A percentile compares a stretch with the other conserved stretches of the same genome.
These are phyloP conservation scores for Aporrectodea caliginosa DNA, from an alignment of 1,140 invertebrate genomes.

Conservation along the genomic window DNA sequence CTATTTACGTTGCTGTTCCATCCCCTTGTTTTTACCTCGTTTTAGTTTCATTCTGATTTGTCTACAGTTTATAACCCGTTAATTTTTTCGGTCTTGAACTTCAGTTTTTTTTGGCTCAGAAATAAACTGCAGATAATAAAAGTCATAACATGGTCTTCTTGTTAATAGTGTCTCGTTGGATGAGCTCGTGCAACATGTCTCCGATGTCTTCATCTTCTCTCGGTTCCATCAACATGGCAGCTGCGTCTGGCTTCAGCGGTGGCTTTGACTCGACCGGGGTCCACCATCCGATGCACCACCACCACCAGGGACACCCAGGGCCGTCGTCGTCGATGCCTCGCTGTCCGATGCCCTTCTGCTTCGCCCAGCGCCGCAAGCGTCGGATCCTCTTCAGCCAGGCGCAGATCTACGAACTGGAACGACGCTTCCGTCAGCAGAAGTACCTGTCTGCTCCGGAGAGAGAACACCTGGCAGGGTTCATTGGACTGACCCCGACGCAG, in stretches of 20 bases:
- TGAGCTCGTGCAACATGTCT: neutral
- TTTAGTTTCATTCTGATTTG: no score
- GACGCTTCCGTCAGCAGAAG: conserved; percentile 88
- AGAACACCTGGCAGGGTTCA: conserved; percentile 85
- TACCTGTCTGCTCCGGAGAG: conserved; percentile 93
- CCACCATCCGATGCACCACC: no score
- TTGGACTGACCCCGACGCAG: conserved; percentile 59
- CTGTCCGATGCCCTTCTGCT: conserved; percentile 9
- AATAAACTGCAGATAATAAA: no score
- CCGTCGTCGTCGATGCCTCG: neutral
- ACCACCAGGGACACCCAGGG: neutral
- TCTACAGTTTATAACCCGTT: no score
- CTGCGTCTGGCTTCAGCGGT: neutral
- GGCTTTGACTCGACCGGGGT: neutral
- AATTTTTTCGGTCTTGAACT: no score
- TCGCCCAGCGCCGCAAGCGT: conserved; percentile 64
- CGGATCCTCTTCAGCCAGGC: conserved; percentile 95
- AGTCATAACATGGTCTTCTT: no score
- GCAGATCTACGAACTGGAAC: conserved; percentile 91
- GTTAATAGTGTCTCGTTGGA: neutral
- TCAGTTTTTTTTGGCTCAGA: no score
- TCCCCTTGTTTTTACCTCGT: no score
- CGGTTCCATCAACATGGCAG: no score
- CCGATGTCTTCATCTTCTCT: neutral
- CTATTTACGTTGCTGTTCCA: no score